Evolutionary conservation across 2,113 vertebrate genomes (phyloP), one percentile per base, ranked within the genome.

Genomic region (Heteronetta atricapilla): DNA sequence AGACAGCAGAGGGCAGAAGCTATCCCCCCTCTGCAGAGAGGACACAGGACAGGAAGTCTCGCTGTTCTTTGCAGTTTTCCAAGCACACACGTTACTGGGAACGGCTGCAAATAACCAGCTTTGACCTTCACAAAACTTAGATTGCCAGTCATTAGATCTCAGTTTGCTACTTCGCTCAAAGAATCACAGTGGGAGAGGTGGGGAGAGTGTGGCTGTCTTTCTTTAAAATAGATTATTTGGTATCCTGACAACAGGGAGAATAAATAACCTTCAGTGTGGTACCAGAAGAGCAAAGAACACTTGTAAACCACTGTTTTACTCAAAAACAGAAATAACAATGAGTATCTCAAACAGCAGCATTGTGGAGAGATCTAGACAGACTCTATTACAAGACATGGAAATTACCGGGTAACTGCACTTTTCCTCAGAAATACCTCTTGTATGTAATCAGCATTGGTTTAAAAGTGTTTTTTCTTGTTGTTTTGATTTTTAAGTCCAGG

Each of bases 11-110:
- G 38, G 44, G 59, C 16, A 83, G 42, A 89, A 67, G 6, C 9
- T 44, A 31, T 2, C 1, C 26, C 19, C 6, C 10, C 26, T 52
- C 33, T 3, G 15, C 29, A 78, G 48, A 78, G 48, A 63, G 29
- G 28, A n/a, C 28, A 53, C 62, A 8, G 25, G 28, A 31, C 0
- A 0, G 52, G 53, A 53, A 74, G 38, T 28, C 15, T 29, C 4
- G 0, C 2, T 8, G 17, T 3, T 20, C 4, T 17, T 22, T 0
- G 0, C 0, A 0, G 7, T 59, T 70, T 88, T 74, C 60, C 48
- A 88, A 86, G 50, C 28, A 63, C 33, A 38, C 4, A 1, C 13
- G 26, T 23, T 36, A 76, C 46, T 1, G 13, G 67, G 42, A 75
- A 70, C 0, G 3, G 40, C 53, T 77, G 23, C 26, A 42, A 72